These are phyloP conservation scores for Eupithecia centaureata DNA, from an alignment of 2,888 invertebrate species.

Conservation along the genomic window DNA sequence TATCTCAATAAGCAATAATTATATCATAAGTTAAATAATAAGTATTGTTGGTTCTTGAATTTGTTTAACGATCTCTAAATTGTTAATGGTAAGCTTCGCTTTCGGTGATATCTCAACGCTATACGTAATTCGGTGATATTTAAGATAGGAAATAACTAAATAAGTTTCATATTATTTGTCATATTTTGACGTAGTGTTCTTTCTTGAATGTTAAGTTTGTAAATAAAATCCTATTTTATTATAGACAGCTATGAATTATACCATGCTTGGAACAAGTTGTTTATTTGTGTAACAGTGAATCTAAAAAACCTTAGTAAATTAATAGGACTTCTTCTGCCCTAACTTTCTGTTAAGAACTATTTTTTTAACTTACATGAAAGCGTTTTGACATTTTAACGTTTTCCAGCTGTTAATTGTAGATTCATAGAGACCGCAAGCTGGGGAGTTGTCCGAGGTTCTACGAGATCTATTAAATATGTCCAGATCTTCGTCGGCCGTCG, in stretches of 20 bases:
- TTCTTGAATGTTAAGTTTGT: slow-evolving; percentile 67
- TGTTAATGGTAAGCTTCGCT: slow-evolving; percentile 65
- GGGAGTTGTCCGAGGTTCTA: slow-evolving; percentile 44
- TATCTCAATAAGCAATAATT: neutral
- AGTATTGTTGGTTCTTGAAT: slow-evolving; percentile 56
- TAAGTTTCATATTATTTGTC: slow-evolving; percentile 66
- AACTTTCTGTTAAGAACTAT: neutral
- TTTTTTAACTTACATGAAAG: neutral
- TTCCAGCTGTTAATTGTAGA: slow-evolving; percentile 39
- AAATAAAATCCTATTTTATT: slow-evolving; percentile 63
- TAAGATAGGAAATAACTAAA: slow-evolving; percentile 60
- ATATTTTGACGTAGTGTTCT: slow-evolving; percentile 49
- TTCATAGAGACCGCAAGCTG: slow-evolving; percentile 46
- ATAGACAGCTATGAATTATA: slow-evolving; percentile 60
- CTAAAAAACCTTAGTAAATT: neutral
- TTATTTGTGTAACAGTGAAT: neutral
- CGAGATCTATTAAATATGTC: too few relatives aligned
- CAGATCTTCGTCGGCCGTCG: too few relatives aligned
- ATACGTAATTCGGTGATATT: slow-evolving; percentile 83
- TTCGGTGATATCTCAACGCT: slow-evolving; percentile 73
- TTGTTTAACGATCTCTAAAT: slow-evolving; percentile 78
- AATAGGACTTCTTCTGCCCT: neutral
- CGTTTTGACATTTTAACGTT: neutral
- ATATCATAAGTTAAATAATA: slow-evolving; percentile 20
- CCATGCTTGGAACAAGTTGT: slow-evolving; percentile 56